Evolutionary conservation across 2,888 invertebrate species (phyloP).

Genomic region (Deladenus siricidicola): DNA sequence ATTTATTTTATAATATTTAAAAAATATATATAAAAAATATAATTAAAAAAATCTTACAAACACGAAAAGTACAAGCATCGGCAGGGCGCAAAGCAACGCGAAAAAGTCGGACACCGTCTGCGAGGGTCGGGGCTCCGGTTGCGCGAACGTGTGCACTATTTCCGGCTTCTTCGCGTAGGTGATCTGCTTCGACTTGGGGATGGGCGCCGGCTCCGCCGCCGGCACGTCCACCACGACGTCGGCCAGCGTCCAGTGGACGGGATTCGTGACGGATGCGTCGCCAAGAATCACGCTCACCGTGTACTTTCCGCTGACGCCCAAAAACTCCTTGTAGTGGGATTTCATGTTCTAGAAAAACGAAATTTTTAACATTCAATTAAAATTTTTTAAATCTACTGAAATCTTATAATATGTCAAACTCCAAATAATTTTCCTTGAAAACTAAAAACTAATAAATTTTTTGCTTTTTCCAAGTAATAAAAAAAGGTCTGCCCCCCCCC

Average conservation of each 20-base stretch:
- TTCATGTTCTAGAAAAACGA: constrained; percentile 63
- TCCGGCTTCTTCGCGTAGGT: constrained; percentile 40
- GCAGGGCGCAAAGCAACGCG: constrained; percentile 72
- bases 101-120: constrained; percentile 80
- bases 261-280: constrained; percentile 79
- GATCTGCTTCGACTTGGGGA: constrained; percentile 48
- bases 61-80: constrained; percentile 71
- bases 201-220: constrained; percentile 53
- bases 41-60: constrained; percentile 58
- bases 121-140: constrained; percentile 82
- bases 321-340: constrained; percentile 70
- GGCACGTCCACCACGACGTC: constrained; percentile 69
- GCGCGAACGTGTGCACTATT: constrained; percentile 72
- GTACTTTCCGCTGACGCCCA: constrained; percentile 69
- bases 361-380: not conserved
- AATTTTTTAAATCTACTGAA: not conserved
- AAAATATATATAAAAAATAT: not conserved
- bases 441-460: no score
- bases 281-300: constrained; percentile 77
- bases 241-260: constrained; percentile 68
- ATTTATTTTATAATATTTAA: not conserved
- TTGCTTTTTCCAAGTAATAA: no score
- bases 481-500: no score
- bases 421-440: no score
- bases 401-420: no score